These are phyloP conservation scores for Holothuria leucospilota DNA, from an alignment of 53 echinoderm and acorn worm species.

Conservation along the genomic window DNA sequence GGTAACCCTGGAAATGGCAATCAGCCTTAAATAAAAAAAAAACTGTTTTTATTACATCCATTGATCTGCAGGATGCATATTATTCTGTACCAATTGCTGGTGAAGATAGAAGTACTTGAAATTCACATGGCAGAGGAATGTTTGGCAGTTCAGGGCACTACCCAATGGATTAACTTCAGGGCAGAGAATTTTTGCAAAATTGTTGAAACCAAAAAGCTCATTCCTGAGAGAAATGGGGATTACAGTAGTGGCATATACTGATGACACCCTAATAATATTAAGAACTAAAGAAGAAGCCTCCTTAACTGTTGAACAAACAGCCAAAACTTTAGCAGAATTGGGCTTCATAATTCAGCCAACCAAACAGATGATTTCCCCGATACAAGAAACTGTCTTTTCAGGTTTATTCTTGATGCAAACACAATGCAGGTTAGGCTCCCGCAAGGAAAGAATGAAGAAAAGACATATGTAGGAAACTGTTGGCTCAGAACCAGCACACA, in stretches of 20 bases:
- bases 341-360: conserved; percentile 62
- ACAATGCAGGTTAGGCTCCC: conserved; percentile 42
- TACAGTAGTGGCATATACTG: conserved; percentile 38
- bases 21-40: conserved; percentile 6
- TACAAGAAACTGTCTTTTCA: conserved; percentile 37
- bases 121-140: conserved; percentile 59
- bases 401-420: conserved; percentile 44
- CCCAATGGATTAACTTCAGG: conserved; percentile 71
- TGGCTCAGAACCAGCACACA: conserved; percentile 11
- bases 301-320: conserved; percentile 22
- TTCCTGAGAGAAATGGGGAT: conserved; percentile 29
- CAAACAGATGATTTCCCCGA: conserved; percentile 42
- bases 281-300: background rate
- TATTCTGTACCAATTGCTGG: conserved; percentile 64
- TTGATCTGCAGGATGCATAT: conserved; percentile 80
- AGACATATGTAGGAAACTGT: background rate
- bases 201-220: conserved; percentile 47
- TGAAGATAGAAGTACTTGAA: conserved; percentile 59
- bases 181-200: conserved; percentile 72
- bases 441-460: conserved; percentile 30
- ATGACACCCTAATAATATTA: conserved; percentile 61
- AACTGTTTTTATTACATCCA: conserved; percentile 61
- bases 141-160: conserved; percentile 59
- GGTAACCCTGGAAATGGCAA: conserved; percentile 68
- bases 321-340: conserved; percentile 37